Evolutionary conservation across 1,140 invertebrate genomes (phyloP).

Genomic region (Manduca sexta): DNA sequence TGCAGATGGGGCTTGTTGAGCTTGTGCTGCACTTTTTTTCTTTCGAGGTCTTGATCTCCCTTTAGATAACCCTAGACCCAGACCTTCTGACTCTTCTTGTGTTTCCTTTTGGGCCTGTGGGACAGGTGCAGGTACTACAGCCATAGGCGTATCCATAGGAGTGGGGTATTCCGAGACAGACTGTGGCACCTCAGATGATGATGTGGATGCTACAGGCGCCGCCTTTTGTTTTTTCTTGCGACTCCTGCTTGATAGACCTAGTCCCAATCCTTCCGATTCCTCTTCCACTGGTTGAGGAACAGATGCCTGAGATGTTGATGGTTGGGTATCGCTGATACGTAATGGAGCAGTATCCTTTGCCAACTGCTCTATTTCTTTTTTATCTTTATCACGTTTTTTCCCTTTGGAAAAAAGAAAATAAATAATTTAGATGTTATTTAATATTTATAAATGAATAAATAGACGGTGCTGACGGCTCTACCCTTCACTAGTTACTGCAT

Average conservation of each 20-base stretch:
- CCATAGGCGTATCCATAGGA: conserved; percentile 1
- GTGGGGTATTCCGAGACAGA: neutral
- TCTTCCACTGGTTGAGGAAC: conserved; percentile 3
- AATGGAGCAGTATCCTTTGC: conserved; percentile 6
- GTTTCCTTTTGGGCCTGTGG: neutral
- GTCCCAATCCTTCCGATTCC: conserved; percentile 4
- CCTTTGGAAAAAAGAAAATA: conserved; percentile 23
- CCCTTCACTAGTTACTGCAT: too few species aligned
- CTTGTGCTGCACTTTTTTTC: too few species aligned
- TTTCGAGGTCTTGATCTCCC: conserved; percentile 23
- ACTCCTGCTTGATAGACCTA: neutral
- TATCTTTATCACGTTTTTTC: conserved; percentile 39
- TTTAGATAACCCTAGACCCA: conserved; percentile 21
- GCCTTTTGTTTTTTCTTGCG: conserved; percentile 3
- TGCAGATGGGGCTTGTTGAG: neutral
- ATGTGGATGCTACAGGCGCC: conserved; percentile 1
- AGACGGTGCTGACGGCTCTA: too few species aligned
- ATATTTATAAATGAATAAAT: too few species aligned
- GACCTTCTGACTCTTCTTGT: conserved; percentile 22
- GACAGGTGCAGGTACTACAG: neutral
- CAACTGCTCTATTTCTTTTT: conserved; percentile 16
- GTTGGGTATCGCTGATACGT: conserved; percentile 6
- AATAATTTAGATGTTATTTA: neutral
- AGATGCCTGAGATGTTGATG: conserved; percentile 12
- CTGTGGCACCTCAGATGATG: neutral